Evolutionary conservation across 1,140 invertebrate species (phyloP).

Genomic region (Maniola jurtina): DNA sequence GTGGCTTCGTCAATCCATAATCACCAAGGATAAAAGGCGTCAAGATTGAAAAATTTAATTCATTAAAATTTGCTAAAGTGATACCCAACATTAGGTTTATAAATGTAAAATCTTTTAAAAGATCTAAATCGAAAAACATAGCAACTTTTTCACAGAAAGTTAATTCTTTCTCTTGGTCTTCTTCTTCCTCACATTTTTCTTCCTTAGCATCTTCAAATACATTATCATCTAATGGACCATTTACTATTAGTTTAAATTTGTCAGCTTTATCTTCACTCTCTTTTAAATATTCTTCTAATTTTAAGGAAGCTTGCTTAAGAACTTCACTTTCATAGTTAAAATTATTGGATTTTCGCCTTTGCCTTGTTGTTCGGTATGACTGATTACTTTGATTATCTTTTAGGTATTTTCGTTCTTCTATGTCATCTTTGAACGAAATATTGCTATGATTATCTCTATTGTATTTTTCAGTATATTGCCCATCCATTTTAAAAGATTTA

Average conservation of each 20-base stretch:
- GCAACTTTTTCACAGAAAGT: constrained; percentile 77
- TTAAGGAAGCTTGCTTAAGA: constrained; percentile 69
- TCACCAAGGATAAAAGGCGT: constrained; percentile 84
- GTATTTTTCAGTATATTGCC: constrained; percentile 66
- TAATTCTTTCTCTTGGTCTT: constrained; percentile 55
- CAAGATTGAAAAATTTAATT: constrained; percentile 84
- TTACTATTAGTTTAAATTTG: constrained; percentile 55
- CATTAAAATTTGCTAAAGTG: constrained; percentile 83
- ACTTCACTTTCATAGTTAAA: constrained; percentile 74
- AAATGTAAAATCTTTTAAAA: constrained; percentile 83
- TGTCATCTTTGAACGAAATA: constrained; percentile 61
- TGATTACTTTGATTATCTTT: constrained; percentile 72
- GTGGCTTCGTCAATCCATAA: constrained; percentile 77
- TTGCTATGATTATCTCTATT: constrained; percentile 69
- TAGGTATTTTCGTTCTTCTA: constrained; percentile 65
- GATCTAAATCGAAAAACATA: constrained; percentile 83
- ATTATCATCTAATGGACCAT: constrained; percentile 41
- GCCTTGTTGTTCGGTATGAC: constrained; percentile 50
- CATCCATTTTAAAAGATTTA: constrained; percentile 69
- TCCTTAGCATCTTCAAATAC: constrained; percentile 46
- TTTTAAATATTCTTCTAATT: constrained; percentile 70
- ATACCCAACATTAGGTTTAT: constrained; percentile 84
- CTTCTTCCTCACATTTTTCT: constrained; percentile 34
- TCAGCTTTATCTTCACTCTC: constrained; percentile 54
- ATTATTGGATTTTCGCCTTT: constrained; percentile 66